Percentiles rank a stretch among this genome's conserved stretches.
Conservation (phyloP, 2,797 vertebrate genomes). For the Sternarchorhynchus goeldii region DNA sequence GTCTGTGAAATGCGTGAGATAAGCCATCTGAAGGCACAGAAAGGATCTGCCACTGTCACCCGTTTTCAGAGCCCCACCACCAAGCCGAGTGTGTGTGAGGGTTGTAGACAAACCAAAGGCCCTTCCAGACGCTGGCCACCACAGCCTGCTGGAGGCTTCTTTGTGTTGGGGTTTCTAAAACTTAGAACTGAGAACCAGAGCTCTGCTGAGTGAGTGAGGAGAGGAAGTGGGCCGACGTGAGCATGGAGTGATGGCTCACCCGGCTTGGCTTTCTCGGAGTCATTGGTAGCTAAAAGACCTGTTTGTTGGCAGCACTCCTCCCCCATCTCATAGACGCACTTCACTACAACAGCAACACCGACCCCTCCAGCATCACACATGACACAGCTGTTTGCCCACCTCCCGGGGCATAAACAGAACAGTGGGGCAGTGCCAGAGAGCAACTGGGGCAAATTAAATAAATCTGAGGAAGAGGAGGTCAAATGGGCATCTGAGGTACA, state of each 20-base stretch:
- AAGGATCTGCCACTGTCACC: neutral
- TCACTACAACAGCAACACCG: conserved; percentile 27
- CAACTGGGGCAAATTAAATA: too few relatives aligned
- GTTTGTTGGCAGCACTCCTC: conserved; percentile 34
- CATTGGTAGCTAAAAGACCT: conserved; percentile 55
- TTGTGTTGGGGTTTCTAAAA: too few relatives aligned
- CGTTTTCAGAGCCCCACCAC: neutral
- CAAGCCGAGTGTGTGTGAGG: neutral
- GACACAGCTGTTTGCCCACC: conserved; percentile 5
- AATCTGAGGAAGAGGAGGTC: too few relatives aligned
- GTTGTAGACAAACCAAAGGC: too few relatives aligned
- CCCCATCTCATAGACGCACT: conserved; percentile 44
- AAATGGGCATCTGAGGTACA: neutral
- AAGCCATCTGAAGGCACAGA: neutral
- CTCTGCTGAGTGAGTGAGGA: neutral
- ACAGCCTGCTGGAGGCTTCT: too few relatives aligned
- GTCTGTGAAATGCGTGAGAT: conserved; percentile 34
- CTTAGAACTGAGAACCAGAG: neutral
- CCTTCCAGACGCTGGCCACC: too few relatives aligned
- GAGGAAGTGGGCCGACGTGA: conserved; percentile 30
- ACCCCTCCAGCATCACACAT: neutral
- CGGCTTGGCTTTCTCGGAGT: conserved; percentile 34
- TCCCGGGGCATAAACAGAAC: too few relatives aligned
- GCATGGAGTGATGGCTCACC: conserved; percentile 4
- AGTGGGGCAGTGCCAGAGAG: too few relatives aligned